Evolutionary conservation across 2,888 invertebrate genomes (phyloP), one percentile per base, ranked within the genome.

Genomic region (Prenolepis imparis): DNA sequence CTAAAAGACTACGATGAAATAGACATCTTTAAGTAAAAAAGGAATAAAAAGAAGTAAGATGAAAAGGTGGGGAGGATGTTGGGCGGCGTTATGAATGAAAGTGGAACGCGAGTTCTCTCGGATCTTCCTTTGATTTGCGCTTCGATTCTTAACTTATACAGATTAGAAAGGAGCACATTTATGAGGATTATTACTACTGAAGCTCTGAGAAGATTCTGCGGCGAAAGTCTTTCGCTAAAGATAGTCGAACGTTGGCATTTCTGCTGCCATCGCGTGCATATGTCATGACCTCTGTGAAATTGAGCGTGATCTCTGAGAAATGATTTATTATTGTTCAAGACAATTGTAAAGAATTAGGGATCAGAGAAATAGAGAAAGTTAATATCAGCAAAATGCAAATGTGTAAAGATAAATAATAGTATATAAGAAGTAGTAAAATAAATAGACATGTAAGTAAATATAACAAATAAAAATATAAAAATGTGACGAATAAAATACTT

Each of bases 141-240:
- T 39, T 63, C 68, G 66, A 70, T 83, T 80, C 83, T 67, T n/a
- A 48, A 44, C 52, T 32, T 41, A 41, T 44, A 41, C 36, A 48
- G 77, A 87, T 86, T 89, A 84, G 82, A 83, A 81, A 86, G 77
- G 81, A 85, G 84, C 82, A 15, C 59, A 32, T 59, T 48, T 36
- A n/a, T 59, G 18, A 9, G 28, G 55, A 41, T 83, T 64, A 39
- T 59, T 67, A 15, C 12, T 11, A 52, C 63, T 78, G 41, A 64
- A 64, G 59, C 48, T 78, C 70, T 80, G 36, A 28, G 44, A 73
- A 39, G 77, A 59, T 75, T 84, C 72, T 83, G 66, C 77, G 81
- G 88, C 84, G 88, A 89, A 89, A 89, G 88, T 87, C 89, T 88
- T 89, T 84, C 82, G 75, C 81, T 75, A 80, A 63, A 75, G 77